Base-by-base conservation (phyloP, 2,797 vertebrate species). In the Anguilla obscura region DNA sequence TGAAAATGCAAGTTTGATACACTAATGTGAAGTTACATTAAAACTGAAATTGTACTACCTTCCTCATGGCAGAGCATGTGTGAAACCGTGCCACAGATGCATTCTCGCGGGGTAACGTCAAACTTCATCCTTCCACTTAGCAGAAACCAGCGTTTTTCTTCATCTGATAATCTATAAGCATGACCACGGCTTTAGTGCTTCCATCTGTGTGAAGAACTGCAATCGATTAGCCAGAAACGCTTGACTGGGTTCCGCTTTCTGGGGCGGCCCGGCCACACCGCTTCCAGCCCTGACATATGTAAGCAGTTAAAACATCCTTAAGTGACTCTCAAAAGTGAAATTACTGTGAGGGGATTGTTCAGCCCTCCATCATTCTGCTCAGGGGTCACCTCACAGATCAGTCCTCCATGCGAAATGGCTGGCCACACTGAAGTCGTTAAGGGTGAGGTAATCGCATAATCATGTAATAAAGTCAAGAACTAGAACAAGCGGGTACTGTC, bases 201-300 rank as follows among this genome's bases (percentile, higher is more conserved):
- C 89, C 88, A 90, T 88, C 88, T 89, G 88, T 63, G 85, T 56
- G 40, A 52, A 76, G 33, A 84, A 89, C 90, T 84, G 54, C 33
- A 82, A 85, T 82, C 56, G 40, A 85, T 86, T 83, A 89, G 54
- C 69, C 18, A 74, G 52, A 69, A 85, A 86, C 74, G 86, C 86
- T 88, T 88, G 74, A 88, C 87, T 76, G 74, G 40, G 33, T 76
- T 76, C 33, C 85, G 85, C 36, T 85, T 88, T 86, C 85, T 85
- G 56, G 24, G 85, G 85, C 84, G 85, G 48, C 71, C 45, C 71
- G 12, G 79, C 84, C 85, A 84, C 88, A 86, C 86, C 63, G 50
- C 86, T 69, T 63, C 74, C 76, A 90, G 86, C 27, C 63, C 24
- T 86, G 71, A 86, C 85, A 90, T 85, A 80, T 88, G 85, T 84